These are phyloP conservation scores for Rhinolophus ferrumequinum DNA, from an alignment of 2,113 vertebrate genomes.

Conservation along the genomic window DNA sequence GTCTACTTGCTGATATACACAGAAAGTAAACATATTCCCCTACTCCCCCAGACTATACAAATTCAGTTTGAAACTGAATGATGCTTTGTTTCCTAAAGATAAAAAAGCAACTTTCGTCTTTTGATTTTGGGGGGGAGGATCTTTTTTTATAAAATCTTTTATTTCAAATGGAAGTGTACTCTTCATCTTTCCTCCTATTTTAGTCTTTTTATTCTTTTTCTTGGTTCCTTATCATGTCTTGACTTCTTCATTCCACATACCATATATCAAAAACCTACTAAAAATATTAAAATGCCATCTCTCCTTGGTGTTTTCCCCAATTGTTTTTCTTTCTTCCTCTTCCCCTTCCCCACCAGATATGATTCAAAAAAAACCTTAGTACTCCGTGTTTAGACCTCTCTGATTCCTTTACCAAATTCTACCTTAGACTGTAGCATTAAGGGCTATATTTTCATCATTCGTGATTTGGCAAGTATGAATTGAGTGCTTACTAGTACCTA, in stretches of 20 bases:
- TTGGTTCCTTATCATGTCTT: background rate
- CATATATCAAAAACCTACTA: background rate
- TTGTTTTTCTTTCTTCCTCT: background rate
- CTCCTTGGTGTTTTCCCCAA: background rate
- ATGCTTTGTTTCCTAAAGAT: constrained; percentile 44
- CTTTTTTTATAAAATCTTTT: constrained; percentile 12
- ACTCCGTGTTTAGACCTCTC: background rate
- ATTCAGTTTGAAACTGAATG: background rate
- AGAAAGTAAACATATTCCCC: background rate
- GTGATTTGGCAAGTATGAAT: background rate
- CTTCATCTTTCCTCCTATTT: background rate
- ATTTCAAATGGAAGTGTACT: background rate
- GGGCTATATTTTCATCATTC: background rate
- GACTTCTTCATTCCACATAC: background rate
- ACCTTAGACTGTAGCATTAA: background rate
- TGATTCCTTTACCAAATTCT: background rate
- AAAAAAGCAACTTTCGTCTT: background rate
- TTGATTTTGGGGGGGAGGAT: background rate
- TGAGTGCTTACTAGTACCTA: background rate
- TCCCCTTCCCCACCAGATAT: background rate
- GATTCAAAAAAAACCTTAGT: background rate
- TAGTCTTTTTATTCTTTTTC: background rate
- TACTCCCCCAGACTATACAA: background rate
- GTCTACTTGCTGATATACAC: constrained; percentile 3
- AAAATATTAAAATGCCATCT: background rate